A percentile compares a stretch with the other conserved stretches of the same genome.
Conservation (phyloP, 2,797 vertebrate species). For the Crypturellus tataupa region DNA sequence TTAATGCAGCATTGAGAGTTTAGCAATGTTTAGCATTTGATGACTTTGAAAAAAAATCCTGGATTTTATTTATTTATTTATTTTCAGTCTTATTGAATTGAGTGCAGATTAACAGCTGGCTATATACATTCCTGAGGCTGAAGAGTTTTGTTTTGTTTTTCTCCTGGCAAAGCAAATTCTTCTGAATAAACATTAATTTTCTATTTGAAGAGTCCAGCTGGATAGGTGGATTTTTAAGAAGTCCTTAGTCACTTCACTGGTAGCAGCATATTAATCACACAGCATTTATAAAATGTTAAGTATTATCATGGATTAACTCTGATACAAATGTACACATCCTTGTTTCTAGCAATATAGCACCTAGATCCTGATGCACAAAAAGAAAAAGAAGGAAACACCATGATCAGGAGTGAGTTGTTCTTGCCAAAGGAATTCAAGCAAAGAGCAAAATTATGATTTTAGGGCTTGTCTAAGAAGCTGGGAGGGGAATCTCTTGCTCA, state of each 20-base stretch:
- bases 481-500: neutral
- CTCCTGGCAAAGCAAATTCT: neutral
- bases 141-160: neutral
- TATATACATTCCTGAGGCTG: neutral
- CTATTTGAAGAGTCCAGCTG: neutral
- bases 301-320: neutral
- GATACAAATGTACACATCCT: neutral
- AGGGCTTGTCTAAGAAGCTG: neutral
- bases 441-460: neutral
- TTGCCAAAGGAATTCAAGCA: neutral
- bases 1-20: neutral
- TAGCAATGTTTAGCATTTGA: neutral
- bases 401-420: neutral
- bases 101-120: neutral
- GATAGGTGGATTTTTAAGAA: neutral
- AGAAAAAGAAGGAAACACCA: accelerated
- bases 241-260: neutral
- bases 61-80: neutral
- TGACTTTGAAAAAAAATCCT: too few relatives aligned
- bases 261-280: neutral
- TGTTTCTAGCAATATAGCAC: neutral
- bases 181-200: neutral
- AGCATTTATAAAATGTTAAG: neutral
- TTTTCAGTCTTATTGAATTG: neutral
- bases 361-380: neutral